A percentile compares a stretch with the other conserved stretches of the same genome.
Conservation (phyloP, 2,113 vertebrate species). For the Salvelinus sp. region DNA sequence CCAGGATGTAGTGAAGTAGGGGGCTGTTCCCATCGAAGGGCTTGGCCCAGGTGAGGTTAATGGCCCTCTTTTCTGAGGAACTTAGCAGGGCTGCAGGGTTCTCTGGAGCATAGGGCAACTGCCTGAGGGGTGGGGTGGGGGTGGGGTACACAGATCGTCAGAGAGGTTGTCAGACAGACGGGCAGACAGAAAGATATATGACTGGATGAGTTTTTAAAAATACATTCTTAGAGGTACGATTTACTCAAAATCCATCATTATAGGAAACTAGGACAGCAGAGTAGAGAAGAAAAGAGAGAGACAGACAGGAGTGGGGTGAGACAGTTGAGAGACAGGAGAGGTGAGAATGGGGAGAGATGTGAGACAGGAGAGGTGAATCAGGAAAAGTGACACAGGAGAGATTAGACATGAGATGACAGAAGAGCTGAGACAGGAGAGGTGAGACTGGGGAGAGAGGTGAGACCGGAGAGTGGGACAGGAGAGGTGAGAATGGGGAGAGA, state of each 20-base stretch:
- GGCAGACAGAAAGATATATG: conserved; percentile 8
- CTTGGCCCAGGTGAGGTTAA: conserved; percentile 93
- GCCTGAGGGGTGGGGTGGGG: conserved; percentile 67
- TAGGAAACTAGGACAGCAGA: neutral
- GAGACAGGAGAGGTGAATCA: too few relatives aligned
- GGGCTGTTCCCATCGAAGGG: conserved; percentile 98
- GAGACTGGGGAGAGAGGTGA: too few relatives aligned
- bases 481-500: too few relatives aligned
- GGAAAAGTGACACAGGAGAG: too few relatives aligned
- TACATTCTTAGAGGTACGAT: neutral
- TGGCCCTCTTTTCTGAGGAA: conserved; percentile 81
- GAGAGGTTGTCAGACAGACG: conserved; percentile 15
- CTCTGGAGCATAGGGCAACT: conserved; percentile 93
- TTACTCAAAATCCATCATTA: too few relatives aligned
- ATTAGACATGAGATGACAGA: too few relatives aligned
- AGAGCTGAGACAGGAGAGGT: too few relatives aligned
- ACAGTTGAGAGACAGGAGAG: too few relatives aligned
- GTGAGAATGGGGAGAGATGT: too few relatives aligned
- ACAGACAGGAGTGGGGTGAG: neutral
- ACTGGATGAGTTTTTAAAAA: too few relatives aligned
- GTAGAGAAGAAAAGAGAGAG: neutral
- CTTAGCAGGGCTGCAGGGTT: conserved; percentile 84
- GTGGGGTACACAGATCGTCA: neutral
- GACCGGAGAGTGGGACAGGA: too few relatives aligned
- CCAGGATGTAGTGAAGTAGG: conserved; percentile 88